These are phyloP conservation scores for Antennarius maculatus DNA, from an alignment of 2,797 vertebrate genomes.

Conservation along the genomic window DNA sequence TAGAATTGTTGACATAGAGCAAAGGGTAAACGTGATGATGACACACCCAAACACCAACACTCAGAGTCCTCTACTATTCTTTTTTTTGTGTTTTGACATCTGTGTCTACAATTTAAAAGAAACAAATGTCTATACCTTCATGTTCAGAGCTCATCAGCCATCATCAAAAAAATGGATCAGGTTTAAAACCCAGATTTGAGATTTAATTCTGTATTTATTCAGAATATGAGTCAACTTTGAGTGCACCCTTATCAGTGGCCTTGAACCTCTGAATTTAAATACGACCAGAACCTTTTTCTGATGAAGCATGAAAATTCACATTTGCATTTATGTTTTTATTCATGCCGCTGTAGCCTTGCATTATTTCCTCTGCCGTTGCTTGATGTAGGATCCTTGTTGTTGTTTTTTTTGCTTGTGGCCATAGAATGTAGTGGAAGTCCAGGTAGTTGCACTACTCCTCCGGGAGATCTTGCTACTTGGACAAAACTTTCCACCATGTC, in stretches of 20 bases:
- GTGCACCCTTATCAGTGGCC: not conserved
- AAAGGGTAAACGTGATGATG: slow-evolving; percentile 27
- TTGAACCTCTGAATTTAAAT: slow-evolving; percentile 27
- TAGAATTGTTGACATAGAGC: slow-evolving; percentile 17
- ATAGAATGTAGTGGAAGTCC: slow-evolving; percentile 36
- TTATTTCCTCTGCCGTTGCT: slow-evolving; percentile 31
- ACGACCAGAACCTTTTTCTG: slow-evolving; percentile 3
- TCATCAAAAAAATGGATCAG: too few relatives aligned
- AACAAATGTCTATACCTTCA: too few relatives aligned
- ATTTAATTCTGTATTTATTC: not conserved
- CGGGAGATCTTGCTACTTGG: slow-evolving; percentile 51
- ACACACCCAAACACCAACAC: slow-evolving; percentile 14
- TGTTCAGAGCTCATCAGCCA: too few relatives aligned
- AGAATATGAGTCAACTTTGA: slow-evolving; percentile 22
- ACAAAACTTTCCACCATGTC: slow-evolving; percentile 62
- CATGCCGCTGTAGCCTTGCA: slow-evolving; percentile 24
- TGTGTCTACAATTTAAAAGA: too few relatives aligned
- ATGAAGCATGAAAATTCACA: not conserved
- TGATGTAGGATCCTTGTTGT: slow-evolving; percentile 22
- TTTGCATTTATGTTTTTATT: slow-evolving; percentile 58
- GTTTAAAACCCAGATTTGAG: not conserved
- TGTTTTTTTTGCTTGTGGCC: slow-evolving; percentile 30
- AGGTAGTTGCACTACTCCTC: slow-evolving; percentile 21
- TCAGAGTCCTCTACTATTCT: not conserved
- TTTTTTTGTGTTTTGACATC: too few relatives aligned